Conservation (phyloP, 2,888 invertebrate genomes). For the Torymus aiolomorphi region DNA sequence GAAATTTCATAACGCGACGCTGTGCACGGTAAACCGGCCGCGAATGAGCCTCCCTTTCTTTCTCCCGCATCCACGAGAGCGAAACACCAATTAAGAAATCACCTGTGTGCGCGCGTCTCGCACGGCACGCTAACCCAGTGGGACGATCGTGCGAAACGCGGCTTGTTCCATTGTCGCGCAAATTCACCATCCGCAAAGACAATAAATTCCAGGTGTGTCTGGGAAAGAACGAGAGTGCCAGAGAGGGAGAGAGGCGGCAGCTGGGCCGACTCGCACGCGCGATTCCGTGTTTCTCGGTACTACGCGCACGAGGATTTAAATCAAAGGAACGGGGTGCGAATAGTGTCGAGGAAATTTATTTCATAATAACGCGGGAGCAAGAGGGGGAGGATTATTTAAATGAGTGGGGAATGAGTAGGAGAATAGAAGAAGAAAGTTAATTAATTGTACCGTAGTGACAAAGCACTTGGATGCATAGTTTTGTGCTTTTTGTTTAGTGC, state of each 20-base stretch:
- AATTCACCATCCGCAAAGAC: slow-evolving; percentile 42
- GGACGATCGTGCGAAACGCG: slow-evolving; percentile 37
- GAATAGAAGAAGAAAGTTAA: too few relatives aligned
- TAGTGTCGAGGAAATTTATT: neutral
- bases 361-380: too few relatives aligned
- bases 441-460: too few relatives aligned
- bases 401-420: too few relatives aligned
- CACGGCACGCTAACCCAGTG: slow-evolving; percentile 45
- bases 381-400: too few relatives aligned
- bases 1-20: slow-evolving; percentile 23
- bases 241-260: neutral
- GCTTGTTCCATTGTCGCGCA: slow-evolving; percentile 22
- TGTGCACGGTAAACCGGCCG: neutral
- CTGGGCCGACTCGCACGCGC: neutral
- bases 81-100: slow-evolving; percentile 43
- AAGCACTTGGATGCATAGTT: too few relatives aligned
- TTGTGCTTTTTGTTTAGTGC: too few relatives aligned
- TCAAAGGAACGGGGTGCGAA: neutral
- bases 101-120: slow-evolving; percentile 5
- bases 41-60: neutral
- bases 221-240: slow-evolving; percentile 20
- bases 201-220: slow-evolving; percentile 46
- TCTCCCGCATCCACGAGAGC: neutral
- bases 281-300: neutral
- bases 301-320: too few relatives aligned